Percentiles rank a stretch among this genome's conserved stretches.
Evolutionary conservation across 1,140 invertebrate species (phyloP).

Genomic region (Danaus plexippus): DNA sequence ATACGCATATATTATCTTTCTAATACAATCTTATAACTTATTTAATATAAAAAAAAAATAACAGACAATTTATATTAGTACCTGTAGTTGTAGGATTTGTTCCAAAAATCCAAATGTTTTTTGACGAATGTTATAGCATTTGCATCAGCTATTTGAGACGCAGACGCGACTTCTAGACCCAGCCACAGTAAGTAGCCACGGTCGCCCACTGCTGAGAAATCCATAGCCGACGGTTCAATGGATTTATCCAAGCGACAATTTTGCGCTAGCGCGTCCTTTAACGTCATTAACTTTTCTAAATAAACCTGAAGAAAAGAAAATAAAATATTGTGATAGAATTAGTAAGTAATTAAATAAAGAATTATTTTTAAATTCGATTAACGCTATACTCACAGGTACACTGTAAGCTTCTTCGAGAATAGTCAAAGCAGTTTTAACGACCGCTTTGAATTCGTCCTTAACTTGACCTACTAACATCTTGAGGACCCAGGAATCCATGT

Average conservation of each 20-base stretch:
- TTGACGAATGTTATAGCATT: conserved; percentile 78
- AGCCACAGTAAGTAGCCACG: conserved; percentile 86
- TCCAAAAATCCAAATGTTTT: conserved; percentile 85
- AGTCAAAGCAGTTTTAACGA: conserved; percentile 84
- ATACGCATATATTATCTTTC: no score
- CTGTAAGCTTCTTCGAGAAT: conserved; percentile 95
- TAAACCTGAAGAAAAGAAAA: conserved; percentile 73
- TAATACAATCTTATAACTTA: no score
- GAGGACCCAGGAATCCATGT: conserved; percentile 86
- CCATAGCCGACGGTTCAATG: conserved; percentile 76
- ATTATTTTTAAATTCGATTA: no score
- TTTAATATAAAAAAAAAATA: neutral
- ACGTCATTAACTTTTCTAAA: conserved; percentile 82
- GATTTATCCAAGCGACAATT: conserved; percentile 51
- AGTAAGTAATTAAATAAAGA: no score
- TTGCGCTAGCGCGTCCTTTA: conserved; percentile 67
- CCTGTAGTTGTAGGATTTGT: conserved; percentile 80
- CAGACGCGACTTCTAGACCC: conserved; percentile 83
- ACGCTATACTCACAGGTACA: conserved; percentile 75
- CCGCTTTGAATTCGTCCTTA: conserved; percentile 81
- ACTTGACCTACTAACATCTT: conserved; percentile 86
- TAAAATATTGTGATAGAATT: no score
- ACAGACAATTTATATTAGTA: conserved; percentile 27
- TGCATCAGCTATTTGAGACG: conserved; percentile 78
- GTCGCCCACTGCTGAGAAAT: conserved; percentile 78